phyloP scores from a whole-genome alignment of 2,113 vertebrate genomes.

The Lophura nycthemera region DNA sequence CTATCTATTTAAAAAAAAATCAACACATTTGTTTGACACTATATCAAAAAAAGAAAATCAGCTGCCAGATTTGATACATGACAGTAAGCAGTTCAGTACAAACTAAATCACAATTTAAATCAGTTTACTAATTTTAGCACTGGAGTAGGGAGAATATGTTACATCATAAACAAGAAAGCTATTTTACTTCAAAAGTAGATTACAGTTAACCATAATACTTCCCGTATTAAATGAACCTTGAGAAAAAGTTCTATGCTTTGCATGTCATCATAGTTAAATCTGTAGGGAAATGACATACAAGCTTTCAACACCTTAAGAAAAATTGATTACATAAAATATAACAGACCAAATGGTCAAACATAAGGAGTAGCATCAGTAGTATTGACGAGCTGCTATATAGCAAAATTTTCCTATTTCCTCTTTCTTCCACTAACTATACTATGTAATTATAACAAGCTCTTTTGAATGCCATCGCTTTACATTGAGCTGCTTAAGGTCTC shows the following conservation, averaged over 20 bases:
- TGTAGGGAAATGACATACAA: conserved; percentile 34
- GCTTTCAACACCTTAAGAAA: conserved; percentile 67
- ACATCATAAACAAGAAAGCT: conserved; percentile 34
- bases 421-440: conserved; percentile 9
- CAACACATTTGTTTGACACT: not conserved
- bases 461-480: conserved; percentile 45
- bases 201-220: conserved; percentile 49
- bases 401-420: conserved; percentile 3
- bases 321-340: conserved; percentile 51
- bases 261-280: conserved; percentile 22
- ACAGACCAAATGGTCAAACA: conserved; percentile 70
- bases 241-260: conserved; percentile 10
- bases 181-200: conserved; percentile 54
- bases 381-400: not conserved
- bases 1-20: not conserved
- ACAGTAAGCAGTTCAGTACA: conserved; percentile 15
- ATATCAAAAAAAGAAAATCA: not conserved
- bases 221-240: conserved; percentile 36
- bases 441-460: conserved; percentile 34
- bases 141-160: conserved; percentile 31
- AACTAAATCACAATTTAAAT: conserved; percentile 50
- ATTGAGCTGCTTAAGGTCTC: conserved; percentile 26
- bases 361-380: conserved; percentile 16
- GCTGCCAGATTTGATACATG: not conserved
- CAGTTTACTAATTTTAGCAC: conserved; percentile 31